Conservation (phyloP, 2,888 invertebrate genomes). For the Iselma pallidipennis region DNA sequence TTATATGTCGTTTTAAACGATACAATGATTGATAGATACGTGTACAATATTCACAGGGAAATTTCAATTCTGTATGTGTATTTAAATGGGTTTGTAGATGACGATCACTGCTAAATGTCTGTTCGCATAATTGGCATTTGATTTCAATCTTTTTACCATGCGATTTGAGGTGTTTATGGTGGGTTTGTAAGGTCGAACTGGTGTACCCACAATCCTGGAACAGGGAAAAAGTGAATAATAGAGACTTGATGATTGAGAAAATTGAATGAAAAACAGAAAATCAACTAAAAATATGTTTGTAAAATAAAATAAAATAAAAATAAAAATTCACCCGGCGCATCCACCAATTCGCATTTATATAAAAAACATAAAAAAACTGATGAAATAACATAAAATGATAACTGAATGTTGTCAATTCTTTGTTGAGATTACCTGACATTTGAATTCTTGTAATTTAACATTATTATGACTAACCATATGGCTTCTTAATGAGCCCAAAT, state of each 20-base stretch:
- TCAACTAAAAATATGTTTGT: too few relatives aligned
- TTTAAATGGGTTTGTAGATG: conserved; percentile 39
- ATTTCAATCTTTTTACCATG: conserved; percentile 38
- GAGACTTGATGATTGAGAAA: too few relatives aligned
- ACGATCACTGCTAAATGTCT: conserved; percentile 39
- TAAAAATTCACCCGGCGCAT: neutral
- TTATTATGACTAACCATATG: conserved; percentile 40
- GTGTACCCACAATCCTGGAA: conserved; percentile 38
- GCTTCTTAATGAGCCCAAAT: conserved; percentile 38
- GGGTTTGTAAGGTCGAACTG: conserved; percentile 30
- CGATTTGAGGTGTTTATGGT: conserved; percentile 34
- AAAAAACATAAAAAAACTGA: neutral
- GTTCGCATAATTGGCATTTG: conserved; percentile 40
- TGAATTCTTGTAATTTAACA: conserved; percentile 37
- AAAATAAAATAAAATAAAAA: too few relatives aligned
- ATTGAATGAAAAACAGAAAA: too few relatives aligned
- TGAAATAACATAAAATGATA: neutral
- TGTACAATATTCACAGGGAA: conserved; percentile 45
- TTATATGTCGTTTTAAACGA: conserved; percentile 42
- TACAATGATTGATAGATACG: conserved; percentile 42
- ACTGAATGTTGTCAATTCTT: neutral
- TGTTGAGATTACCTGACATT: conserved; percentile 44
- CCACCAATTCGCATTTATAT: neutral
- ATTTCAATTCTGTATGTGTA: conserved; percentile 41
- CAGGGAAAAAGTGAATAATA: too few relatives aligned